Evolutionary conservation across 2,888 invertebrate species (phyloP).

Genomic region (Pheosia tremula): DNA sequence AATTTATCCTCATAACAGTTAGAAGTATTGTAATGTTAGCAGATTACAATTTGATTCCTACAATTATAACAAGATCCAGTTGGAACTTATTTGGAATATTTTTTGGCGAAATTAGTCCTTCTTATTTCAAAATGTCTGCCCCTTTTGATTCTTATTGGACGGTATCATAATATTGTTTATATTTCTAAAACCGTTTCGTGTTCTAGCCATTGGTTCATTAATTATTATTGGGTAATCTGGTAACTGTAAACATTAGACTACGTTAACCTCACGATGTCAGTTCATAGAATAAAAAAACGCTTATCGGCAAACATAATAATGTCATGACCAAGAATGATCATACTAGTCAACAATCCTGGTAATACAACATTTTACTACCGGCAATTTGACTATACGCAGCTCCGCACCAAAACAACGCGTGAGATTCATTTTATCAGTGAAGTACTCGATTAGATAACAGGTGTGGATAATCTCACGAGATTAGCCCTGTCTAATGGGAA

Average conservation of each 20-base stretch:
- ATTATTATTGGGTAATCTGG: background rate
- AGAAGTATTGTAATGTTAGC: background rate
- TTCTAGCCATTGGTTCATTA: background rate
- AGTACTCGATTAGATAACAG: slow-evolving; percentile 23
- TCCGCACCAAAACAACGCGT: slow-evolving; percentile 44
- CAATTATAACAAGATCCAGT: too few relatives aligned
- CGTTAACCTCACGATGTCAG: background rate
- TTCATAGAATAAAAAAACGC: slow-evolving; percentile 22
- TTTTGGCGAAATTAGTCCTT: too few relatives aligned
- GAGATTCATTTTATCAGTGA: slow-evolving; percentile 31
- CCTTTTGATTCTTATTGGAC: too few relatives aligned
- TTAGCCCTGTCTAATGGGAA: background rate
- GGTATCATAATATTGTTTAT: background rate
- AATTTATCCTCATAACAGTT: background rate
- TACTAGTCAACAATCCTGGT: slow-evolving; percentile 38
- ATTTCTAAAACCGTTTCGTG: background rate
- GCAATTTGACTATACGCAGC: slow-evolving; percentile 39
- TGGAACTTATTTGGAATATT: too few relatives aligned
- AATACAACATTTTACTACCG: slow-evolving; percentile 50
- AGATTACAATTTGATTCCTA: background rate
- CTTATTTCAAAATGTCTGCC: too few relatives aligned
- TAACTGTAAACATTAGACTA: background rate
- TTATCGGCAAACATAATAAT: slow-evolving; percentile 35
- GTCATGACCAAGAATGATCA: slow-evolving; percentile 27
- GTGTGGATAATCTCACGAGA: slow-evolving; percentile 17